Conservation (phyloP, 2,888 invertebrate species). For the Andrena camellia region DNA sequence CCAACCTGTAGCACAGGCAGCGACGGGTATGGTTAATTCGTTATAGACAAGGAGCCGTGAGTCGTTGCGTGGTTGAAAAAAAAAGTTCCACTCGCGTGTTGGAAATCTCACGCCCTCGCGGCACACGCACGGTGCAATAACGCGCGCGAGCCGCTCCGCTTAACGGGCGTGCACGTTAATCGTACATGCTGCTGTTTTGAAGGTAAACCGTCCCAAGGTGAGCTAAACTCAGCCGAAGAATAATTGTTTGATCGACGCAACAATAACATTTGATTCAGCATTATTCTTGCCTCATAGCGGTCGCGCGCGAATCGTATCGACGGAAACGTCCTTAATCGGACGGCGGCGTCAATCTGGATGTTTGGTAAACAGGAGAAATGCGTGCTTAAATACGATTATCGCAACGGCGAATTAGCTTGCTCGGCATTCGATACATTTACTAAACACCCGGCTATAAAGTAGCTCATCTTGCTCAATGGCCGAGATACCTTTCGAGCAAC, state of each 20-base stretch:
- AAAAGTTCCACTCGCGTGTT: slow-evolving; percentile 18
- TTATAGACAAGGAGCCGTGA: slow-evolving; percentile 4
- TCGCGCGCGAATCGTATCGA: not conserved
- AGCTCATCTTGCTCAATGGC: too few species aligned
- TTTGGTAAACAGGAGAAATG: too few species aligned
- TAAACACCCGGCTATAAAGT: too few species aligned
- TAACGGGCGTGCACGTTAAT: slow-evolving; percentile 45
- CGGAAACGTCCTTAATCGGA: slow-evolving; percentile 45
- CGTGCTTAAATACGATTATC: too few species aligned
- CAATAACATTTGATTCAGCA: slow-evolving; percentile 75
- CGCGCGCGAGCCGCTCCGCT: slow-evolving; percentile 27
- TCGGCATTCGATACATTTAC: too few species aligned
- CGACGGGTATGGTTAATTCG: slow-evolving; percentile 4
- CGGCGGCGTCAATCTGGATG: not conserved
- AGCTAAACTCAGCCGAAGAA: slow-evolving; percentile 64
- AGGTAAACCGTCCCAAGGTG: slow-evolving; percentile 73
- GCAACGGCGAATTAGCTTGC: too few species aligned
- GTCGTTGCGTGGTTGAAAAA: slow-evolving; percentile 27
- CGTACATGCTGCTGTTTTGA: slow-evolving; percentile 63
- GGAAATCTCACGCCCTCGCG: slow-evolving; percentile 28
- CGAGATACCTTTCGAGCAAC: too few species aligned
- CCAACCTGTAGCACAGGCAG: not conserved
- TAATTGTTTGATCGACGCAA: slow-evolving; percentile 73
- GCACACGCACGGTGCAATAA: slow-evolving; percentile 29
- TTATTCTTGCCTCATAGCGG: slow-evolving; percentile 56